Evolutionary conservation across 2,113 vertebrate genomes (phyloP), one percentile per base, ranked within the genome.

Genomic region (Aramus guarauna): DNA sequence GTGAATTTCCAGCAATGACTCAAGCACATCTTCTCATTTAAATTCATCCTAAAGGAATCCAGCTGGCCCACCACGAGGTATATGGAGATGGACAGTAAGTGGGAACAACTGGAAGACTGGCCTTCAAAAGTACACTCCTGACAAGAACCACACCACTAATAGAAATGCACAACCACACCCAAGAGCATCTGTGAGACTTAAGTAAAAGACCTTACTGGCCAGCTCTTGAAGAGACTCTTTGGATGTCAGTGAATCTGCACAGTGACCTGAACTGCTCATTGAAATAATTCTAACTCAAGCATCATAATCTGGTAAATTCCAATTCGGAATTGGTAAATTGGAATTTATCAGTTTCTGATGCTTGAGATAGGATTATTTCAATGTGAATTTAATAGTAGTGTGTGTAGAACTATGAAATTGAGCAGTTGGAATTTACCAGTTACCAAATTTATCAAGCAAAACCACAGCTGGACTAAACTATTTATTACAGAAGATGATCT

Each of bases 31-130:
- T 68, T 72, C 71, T 37, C 72, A 29, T 53, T 91, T 71, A 74
- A 72, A 84, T 71, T 90, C 74, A 82, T 53, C 69, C 56, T 67
- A 59, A 94, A 96, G 77, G 73, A 95, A 95, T 87, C 34, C 73
- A 94, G 45, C 60, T 68, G 26, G 56, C 43, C 36, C 66, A 68
- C 73, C 58, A 76, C 37, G 53, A 95, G 53, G 69, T 82, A 89
- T 27, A 92, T 3, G 62, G 39, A 87, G 74, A 79, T 48, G 66
- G 77, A 60, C 66, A 92, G n/a, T 45, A 95, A 90, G 53, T 60
- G 62, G 73, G 74, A 93, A 93, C 66, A 96, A 93, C 74, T 72
- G 93, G 73, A 79, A 68, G 74, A 92, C 27, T 55, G 37, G 53
- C 22, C 1, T 79, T 79, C 85, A 94, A 94, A 91, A 82, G 27